Evolutionary conservation across 1,140 invertebrate species (phyloP).

Genomic region (Heliothis subflexa): DNA sequence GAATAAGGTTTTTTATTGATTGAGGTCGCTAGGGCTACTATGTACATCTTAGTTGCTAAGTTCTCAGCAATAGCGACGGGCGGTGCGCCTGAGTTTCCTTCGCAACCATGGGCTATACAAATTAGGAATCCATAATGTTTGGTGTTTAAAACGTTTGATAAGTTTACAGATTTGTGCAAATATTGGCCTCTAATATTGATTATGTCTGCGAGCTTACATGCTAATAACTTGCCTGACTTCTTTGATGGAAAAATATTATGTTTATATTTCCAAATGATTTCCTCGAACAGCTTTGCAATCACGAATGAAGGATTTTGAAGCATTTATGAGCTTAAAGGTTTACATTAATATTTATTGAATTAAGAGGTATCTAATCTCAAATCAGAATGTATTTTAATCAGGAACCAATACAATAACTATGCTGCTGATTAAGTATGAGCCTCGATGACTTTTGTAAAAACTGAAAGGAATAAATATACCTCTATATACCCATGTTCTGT

Average conservation of each 20-base stretch:
- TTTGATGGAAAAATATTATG: conserved; percentile 58
- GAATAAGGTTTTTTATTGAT: not conserved
- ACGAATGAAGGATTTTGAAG: conserved; percentile 24
- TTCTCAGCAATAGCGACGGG: not conserved
- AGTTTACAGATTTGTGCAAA: conserved; percentile 80
- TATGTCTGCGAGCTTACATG: conserved; percentile 72
- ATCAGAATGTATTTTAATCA: too few species aligned
- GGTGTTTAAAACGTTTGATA: conserved; percentile 82
- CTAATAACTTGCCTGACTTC: conserved; percentile 70
- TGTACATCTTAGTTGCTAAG: conserved; percentile 2
- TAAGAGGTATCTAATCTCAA: too few species aligned
- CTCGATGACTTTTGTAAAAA: too few species aligned
- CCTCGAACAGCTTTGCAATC: conserved; percentile 48
- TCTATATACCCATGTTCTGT: too few species aligned
- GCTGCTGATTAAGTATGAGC: too few species aligned
- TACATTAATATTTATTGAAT: too few species aligned
- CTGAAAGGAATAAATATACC: too few species aligned
- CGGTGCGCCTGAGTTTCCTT: conserved; percentile 17
- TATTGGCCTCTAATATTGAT: conserved; percentile 76
- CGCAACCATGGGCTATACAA: conserved; percentile 63
- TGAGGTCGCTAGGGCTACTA: not conserved
- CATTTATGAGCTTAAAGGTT: too few species aligned
- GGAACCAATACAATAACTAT: too few species aligned
- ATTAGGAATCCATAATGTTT: conserved; percentile 74
- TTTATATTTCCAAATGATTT: conserved; percentile 63